Evolutionary conservation across 2,888 invertebrate genomes (phyloP).

Genomic region (Chrysodeixis includens): DNA sequence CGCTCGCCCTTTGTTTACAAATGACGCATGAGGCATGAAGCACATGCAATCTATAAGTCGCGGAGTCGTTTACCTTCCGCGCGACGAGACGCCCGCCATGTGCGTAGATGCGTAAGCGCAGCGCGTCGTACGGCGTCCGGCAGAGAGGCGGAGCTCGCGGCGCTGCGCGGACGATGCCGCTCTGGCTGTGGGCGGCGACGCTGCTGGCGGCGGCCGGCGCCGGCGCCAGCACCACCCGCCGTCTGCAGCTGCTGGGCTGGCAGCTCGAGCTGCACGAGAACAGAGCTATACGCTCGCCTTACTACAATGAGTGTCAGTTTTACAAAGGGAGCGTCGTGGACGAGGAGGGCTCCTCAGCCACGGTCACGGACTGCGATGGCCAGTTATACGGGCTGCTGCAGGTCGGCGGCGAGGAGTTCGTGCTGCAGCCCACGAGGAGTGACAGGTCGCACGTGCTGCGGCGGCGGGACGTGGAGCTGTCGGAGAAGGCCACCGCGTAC

Average conservation of each 20-base stretch:
- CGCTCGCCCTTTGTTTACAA: slow-evolving; percentile 87
- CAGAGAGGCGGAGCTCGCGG: slow-evolving; percentile 81
- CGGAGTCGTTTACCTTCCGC: slow-evolving; percentile 88
- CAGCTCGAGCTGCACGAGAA: slow-evolving; percentile 81
- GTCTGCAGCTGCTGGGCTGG: slow-evolving; percentile 81
- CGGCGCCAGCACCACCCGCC: slow-evolving; percentile 65
- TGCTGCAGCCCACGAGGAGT: slow-evolving; percentile 81
- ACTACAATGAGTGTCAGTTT: slow-evolving; percentile 82
- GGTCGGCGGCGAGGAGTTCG: slow-evolving; percentile 81
- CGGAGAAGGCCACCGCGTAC: slow-evolving; percentile 75
- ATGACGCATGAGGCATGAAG: slow-evolving; percentile 84
- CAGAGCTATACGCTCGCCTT: slow-evolving; percentile 81
- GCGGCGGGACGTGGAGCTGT: slow-evolving; percentile 78
- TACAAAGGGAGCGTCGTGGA: slow-evolving; percentile 80
- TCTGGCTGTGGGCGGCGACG: slow-evolving; percentile 81
- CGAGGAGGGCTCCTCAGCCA: slow-evolving; percentile 81
- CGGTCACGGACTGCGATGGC: slow-evolving; percentile 87
- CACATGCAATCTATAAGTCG: slow-evolving; percentile 84
- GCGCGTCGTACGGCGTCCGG: slow-evolving; percentile 67
- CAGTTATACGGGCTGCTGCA: slow-evolving; percentile 87
- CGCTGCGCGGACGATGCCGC: slow-evolving; percentile 85
- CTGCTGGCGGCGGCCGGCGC: slow-evolving; percentile 71
- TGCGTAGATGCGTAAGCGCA: slow-evolving; percentile 86
- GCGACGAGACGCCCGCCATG: slow-evolving; percentile 86
- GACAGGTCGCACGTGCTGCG: slow-evolving; percentile 76